Conservation (phyloP, 2,113 vertebrate genomes). For the Datnioides undecimradiatus region DNA sequence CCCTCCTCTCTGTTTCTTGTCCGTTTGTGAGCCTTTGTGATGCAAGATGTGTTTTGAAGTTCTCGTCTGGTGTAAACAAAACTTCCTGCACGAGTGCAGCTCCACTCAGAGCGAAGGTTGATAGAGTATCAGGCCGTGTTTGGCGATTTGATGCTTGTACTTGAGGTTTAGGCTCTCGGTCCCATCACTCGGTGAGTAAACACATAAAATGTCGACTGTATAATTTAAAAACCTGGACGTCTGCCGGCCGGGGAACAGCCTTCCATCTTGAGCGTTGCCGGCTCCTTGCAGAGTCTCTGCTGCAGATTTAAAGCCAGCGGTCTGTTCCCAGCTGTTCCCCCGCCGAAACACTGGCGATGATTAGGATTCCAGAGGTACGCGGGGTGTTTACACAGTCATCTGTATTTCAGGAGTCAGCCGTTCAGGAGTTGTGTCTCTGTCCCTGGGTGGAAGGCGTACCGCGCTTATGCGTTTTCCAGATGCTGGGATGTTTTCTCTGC, state of each 20-base stretch:
- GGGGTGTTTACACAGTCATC: slow-evolving; percentile 11
- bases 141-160: background rate
- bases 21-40: background rate
- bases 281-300: background rate
- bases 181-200: background rate
- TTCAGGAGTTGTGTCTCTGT: slow-evolving; percentile 12
- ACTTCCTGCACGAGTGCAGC: background rate
- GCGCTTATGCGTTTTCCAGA: slow-evolving; percentile 49
- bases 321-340: background rate
- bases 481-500: background rate
- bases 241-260: background rate
- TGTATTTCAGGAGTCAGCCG: slow-evolving; percentile 34
- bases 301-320: background rate
- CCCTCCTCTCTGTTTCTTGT: background rate
- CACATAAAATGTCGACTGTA: background rate
- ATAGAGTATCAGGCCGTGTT: background rate
- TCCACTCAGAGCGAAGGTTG: background rate
- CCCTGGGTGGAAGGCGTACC: background rate
- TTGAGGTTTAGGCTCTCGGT: background rate
- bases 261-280: background rate
- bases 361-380: slow-evolving; percentile 49
- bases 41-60: background rate
- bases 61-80: background rate
- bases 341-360: slow-evolving; percentile 7
- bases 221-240: background rate